Conservation (phyloP, 2,113 vertebrate species). For the Silurus meridionalis region DNA sequence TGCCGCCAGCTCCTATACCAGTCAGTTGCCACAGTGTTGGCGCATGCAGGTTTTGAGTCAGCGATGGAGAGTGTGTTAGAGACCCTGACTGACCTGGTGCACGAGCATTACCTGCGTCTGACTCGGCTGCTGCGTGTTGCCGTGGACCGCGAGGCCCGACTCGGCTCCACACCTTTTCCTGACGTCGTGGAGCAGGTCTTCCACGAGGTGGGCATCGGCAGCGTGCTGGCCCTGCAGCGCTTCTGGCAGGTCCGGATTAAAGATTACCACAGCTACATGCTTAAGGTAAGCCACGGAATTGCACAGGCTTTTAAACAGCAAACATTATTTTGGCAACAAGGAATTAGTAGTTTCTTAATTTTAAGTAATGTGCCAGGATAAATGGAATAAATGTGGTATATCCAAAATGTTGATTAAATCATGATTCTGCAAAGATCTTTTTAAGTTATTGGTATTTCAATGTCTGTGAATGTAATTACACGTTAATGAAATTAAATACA, state of each 20-base stretch:
- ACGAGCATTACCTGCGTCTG: constrained; percentile 92
- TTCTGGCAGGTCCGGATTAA: constrained; percentile 98
- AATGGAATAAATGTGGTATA: neutral
- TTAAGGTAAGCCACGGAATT: constrained; percentile 78
- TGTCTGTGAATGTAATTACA: too few relatives aligned
- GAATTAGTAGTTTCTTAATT: neutral
- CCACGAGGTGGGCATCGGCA: constrained; percentile 93
- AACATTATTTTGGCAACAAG: too few relatives aligned
- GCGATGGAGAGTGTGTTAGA: constrained; percentile 94
- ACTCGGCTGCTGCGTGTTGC: constrained; percentile 87
- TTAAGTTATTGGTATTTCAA: neutral
- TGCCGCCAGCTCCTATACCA: constrained; percentile 96
- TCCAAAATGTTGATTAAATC: neutral
- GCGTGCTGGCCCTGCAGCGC: constrained; percentile 88
- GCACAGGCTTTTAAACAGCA: neutral
- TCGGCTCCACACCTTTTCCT: constrained; percentile 88
- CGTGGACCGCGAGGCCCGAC: constrained; percentile 87
- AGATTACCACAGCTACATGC: constrained; percentile 96
- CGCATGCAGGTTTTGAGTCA: constrained; percentile 90
- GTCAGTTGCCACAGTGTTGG: constrained; percentile 92
- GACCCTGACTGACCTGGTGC: constrained; percentile 89
- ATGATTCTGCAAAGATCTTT: neutral
- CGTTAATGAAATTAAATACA: too few relatives aligned
- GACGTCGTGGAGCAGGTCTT: constrained; percentile 97
- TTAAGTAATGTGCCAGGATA: neutral